These are phyloP conservation scores for Brachionus paranguensis DNA, from an alignment of 1,140 invertebrate species.

Conservation along the genomic window DNA sequence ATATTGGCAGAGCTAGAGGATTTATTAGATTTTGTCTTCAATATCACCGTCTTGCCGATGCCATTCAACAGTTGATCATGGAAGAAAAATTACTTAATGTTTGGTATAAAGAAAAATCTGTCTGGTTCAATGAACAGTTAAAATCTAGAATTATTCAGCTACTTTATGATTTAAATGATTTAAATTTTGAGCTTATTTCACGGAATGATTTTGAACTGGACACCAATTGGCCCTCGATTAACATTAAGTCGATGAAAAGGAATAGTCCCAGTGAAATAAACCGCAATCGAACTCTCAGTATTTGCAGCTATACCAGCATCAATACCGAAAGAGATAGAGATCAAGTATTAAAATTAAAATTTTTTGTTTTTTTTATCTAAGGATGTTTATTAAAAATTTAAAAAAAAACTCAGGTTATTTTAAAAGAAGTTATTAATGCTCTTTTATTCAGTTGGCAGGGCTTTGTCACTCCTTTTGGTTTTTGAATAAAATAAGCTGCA, in stretches of 20 bases:
- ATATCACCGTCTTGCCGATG: conserved; percentile 56
- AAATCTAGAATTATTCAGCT: conserved; percentile 46
- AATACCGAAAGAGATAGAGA: conserved; percentile 47
- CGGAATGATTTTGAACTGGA: conserved; percentile 55
- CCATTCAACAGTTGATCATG: conserved; percentile 53
- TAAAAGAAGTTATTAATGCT: not conserved
- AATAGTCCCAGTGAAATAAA: conserved; percentile 44
- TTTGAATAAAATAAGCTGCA: not conserved
- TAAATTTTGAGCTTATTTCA: conserved; percentile 57
- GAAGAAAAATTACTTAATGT: conserved; percentile 49
- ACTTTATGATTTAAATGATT: conserved; percentile 57
- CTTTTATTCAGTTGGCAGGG: not conserved
- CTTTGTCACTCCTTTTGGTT: not conserved
- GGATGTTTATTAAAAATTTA: not conserved
- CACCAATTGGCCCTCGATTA: conserved; percentile 56
- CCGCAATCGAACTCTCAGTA: conserved; percentile 48
- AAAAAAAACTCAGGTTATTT: not conserved
- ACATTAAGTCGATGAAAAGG: conserved; percentile 40
- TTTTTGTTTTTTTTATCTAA: not conserved
- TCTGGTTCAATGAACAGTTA: conserved; percentile 48
- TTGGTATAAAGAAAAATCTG: conserved; percentile 48
- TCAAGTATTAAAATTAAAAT: conserved; percentile 53
- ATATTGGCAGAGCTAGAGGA: conserved; percentile 53
- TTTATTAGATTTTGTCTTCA: conserved; percentile 56
- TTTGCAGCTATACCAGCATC: conserved; percentile 49